Evolutionary conservation across 2,797 vertebrate species (phyloP).

Genomic region (Chaetophractus vellerosus): DNA sequence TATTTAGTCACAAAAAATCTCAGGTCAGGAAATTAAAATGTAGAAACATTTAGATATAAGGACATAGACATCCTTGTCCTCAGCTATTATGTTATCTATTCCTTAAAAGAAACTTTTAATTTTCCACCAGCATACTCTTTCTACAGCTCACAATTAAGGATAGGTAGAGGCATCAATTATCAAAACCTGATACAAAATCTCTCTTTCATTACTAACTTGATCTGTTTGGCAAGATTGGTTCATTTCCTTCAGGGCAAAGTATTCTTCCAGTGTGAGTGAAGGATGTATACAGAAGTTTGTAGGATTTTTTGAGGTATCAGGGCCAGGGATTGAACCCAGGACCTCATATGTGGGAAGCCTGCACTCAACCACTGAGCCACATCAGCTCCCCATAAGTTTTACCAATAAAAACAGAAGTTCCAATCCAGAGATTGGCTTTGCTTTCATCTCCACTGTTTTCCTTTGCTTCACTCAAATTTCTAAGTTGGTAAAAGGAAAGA

Average conservation of each 20-base stretch:
- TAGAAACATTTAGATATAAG: not conserved
- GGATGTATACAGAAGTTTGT: not conserved
- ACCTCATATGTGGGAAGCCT: too few relatives aligned
- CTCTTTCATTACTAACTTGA: slow-evolving; percentile 20
- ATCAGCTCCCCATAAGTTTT: not conserved
- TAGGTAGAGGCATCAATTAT: not conserved
- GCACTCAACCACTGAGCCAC: too few relatives aligned
- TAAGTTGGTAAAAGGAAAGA: slow-evolving; percentile 10
- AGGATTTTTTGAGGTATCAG: too few relatives aligned
- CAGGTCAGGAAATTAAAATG: not conserved
- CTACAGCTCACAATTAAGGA: not conserved
- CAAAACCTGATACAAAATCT: slow-evolving; percentile 28
- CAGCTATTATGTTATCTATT: not conserved
- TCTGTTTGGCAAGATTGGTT: slow-evolving; percentile 46
- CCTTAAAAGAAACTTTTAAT: slow-evolving; percentile 26
- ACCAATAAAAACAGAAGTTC: not conserved
- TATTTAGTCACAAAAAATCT: not conserved
- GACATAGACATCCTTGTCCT: slow-evolving; percentile 3
- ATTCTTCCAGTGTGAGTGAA: slow-evolving; percentile 36
- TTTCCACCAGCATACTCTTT: not conserved
- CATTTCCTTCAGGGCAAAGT: slow-evolving; percentile 7
- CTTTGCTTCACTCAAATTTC: slow-evolving; percentile 20
- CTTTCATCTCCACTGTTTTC: not conserved
- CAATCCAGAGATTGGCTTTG: not conserved
- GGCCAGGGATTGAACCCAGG: too few relatives aligned